Evolutionary conservation across 2,113 vertebrate species (phyloP).

Genomic region (Nerophis ophidion): DNA sequence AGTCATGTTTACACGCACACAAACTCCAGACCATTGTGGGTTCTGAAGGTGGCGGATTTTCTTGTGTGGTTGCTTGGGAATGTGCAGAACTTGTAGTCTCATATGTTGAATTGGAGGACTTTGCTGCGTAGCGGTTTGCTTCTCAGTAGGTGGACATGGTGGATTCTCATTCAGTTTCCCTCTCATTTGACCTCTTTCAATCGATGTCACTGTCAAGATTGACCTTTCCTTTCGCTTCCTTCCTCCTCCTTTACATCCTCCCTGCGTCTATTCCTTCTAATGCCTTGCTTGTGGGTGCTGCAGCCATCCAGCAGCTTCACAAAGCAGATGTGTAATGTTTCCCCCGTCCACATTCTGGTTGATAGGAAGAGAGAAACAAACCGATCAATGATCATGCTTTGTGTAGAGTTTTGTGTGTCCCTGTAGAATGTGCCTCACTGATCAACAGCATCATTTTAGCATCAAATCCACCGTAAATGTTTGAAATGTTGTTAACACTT

Average conservation of each 20-base stretch:
- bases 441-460: background rate
- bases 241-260: background rate
- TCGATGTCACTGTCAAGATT: constrained; percentile 14
- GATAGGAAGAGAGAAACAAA: constrained; percentile 20
- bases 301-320: constrained; percentile 36
- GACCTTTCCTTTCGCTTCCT: background rate
- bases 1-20: constrained; percentile 24
- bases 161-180: constrained; percentile 42
- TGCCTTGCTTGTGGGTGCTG: constrained; percentile 34
- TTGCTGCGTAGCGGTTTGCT: constrained; percentile 40
- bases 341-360: constrained; percentile 17
- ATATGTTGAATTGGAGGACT: constrained; percentile 35
- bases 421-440: background rate
- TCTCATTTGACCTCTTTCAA: constrained; percentile 8
- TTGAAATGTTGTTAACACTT: background rate
- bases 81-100: constrained; percentile 39
- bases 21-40: constrained; percentile 20
- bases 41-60: constrained; percentile 27
- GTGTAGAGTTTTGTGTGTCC: constrained; percentile 25
- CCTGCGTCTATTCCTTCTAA: constrained; percentile 2
- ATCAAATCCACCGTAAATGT: background rate
- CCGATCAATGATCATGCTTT: constrained; percentile 41
- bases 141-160: constrained; percentile 48
- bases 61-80: constrained; percentile 35
- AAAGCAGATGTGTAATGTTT: constrained; percentile 27